These are phyloP conservation scores for Chrysotoxum bicinctum DNA, from an alignment of 2,888 invertebrate genomes.

Conservation along the genomic window DNA sequence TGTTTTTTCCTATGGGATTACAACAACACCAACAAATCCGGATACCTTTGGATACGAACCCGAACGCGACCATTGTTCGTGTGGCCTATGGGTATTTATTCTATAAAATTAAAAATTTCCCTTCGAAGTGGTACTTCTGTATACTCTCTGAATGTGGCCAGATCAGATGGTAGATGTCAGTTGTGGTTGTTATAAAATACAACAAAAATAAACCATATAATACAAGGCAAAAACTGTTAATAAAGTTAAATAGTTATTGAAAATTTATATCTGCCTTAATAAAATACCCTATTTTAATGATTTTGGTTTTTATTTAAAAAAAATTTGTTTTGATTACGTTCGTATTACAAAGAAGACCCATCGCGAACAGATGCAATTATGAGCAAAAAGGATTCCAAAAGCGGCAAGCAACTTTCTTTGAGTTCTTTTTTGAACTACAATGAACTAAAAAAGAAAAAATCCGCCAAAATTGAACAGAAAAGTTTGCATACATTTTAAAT, in stretches of 20 bases:
- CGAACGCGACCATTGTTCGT: too few relatives aligned
- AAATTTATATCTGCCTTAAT: neutral
- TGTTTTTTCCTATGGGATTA: too few relatives aligned
- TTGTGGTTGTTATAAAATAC: too few relatives aligned
- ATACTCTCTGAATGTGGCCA: too few relatives aligned
- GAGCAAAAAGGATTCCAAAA: conserved; percentile 35
- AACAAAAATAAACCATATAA: neutral
- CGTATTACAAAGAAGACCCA: neutral
- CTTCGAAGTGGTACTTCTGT: too few relatives aligned
- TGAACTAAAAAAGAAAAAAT: conserved; percentile 58
- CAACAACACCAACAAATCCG: too few relatives aligned
- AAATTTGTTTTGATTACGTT: neutral
- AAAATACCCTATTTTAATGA: too few relatives aligned
- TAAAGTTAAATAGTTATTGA: neutral
- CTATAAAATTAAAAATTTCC: too few relatives aligned
- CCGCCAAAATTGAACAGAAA: neutral
- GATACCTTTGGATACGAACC: too few relatives aligned
- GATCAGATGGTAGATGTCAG: too few relatives aligned
- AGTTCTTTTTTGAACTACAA: conserved; percentile 76
- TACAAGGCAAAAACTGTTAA: neutral
- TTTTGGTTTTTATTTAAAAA: neutral
- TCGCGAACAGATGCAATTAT: conserved; percentile 6
- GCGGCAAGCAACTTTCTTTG: conserved; percentile 75
- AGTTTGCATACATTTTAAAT: neutral
- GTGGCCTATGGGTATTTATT: too few relatives aligned